Base-by-base conservation (phyloP, 2,113 vertebrate species). In the Empidonax alnorum region DNA sequence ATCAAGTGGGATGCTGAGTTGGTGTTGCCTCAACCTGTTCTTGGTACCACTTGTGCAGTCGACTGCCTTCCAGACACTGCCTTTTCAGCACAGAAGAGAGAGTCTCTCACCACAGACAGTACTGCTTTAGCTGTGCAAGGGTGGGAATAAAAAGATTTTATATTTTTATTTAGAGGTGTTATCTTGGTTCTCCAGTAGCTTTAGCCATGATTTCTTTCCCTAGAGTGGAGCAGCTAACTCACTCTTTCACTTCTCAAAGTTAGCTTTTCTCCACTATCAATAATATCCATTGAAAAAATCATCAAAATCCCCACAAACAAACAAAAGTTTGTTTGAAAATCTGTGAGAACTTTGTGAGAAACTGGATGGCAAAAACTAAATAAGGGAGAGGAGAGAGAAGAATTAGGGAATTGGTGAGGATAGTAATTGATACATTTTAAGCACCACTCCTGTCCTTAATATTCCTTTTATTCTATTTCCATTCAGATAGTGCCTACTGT, bases 61-160 rank as follows among this genome's bases (percentile, higher is more conserved):
- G 0, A 84, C 89, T 89, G 72, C 93, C 76, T 95, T 96, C 50
- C 93, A 90, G 90, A 96, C 41, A 0, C 80, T 97, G 87, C 53
- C 69, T 97, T 72, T 94, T 49, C 81, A 94, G 56, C 78, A 84
- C 18, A 72, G 42, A 37, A 84, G 63, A 61, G 28, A 56, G 37
- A 53, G 62, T 82, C 87, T 91, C 62, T 94, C 62, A 28, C 86
- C 13, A 76, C 66, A 96, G 84, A 91, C 69, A 93, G 66, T 28
- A 35, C 33, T 63, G 24, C 58, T 61, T 79, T 71, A 80, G 66
- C 53, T 97, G 63, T 74, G 42, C 28, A 31, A 85, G 22, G 42
- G 83, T 94, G 53, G 74, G 82, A 97, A 92, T 52, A 89, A 23
- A 33, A 12, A 89, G 31, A 68, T 79, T 94, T 96, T 72, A 91